Evolutionary conservation across 2,797 vertebrate genomes (phyloP).

Genomic region (Heliangelus exortis): DNA sequence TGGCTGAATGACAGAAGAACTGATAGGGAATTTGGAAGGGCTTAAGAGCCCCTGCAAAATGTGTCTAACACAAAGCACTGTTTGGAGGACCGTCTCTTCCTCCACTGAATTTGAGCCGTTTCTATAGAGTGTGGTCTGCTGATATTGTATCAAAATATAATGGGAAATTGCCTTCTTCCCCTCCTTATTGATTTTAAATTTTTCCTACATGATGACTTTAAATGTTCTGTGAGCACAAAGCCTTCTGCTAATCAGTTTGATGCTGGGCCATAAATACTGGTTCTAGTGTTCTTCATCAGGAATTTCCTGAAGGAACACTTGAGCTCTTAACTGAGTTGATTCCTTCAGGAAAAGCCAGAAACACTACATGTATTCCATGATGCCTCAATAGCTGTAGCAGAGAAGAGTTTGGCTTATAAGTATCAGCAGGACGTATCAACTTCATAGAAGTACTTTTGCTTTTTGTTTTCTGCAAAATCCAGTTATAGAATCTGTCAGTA

Average conservation of each 20-base stretch:
- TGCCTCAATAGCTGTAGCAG: neutral
- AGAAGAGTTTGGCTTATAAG: neutral
- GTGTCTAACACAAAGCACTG: neutral
- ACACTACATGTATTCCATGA: neutral
- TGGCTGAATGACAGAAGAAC: neutral
- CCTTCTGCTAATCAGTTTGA: neutral
- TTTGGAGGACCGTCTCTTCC: neutral
- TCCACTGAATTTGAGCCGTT: neutral
- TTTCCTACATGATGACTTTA: neutral
- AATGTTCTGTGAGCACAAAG: neutral
- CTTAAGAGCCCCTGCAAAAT: neutral
- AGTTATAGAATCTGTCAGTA: neutral
- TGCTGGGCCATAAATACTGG: neutral
- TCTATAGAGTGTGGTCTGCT: neutral
- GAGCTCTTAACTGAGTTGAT: neutral
- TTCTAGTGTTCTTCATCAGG: neutral
- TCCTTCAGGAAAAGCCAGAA: neutral
- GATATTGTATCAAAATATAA: neutral
- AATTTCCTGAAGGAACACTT: neutral
- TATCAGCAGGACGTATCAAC: neutral
- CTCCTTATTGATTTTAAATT: neutral
- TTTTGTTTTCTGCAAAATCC: neutral
- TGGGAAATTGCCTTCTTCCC: accelerated
- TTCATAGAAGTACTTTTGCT: neutral
- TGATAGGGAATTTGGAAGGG: neutral